A percentile compares a stretch with the other conserved stretches of the same genome.
phyloP scores from a whole-genome alignment of 1,140 invertebrate genomes.

The Chelonus insularis region DNA sequence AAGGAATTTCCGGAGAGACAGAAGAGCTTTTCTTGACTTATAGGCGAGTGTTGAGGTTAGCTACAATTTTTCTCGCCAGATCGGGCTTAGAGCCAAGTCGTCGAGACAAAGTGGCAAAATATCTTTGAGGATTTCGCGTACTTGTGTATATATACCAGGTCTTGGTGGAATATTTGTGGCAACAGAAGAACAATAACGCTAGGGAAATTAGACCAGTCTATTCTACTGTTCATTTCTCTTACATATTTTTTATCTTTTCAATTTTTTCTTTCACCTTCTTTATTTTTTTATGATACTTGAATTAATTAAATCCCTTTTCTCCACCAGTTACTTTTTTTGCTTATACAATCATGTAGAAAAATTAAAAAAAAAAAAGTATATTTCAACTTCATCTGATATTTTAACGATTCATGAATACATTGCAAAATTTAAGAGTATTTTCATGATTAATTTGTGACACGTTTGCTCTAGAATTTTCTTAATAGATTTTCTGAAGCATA shows the following conservation, averaged over 20 bases:
- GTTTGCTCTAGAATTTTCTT: no score
- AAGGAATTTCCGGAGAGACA: conserved; percentile 8
- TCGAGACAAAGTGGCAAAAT: conserved; percentile 8
- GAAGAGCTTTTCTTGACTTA: conserved; percentile 5
- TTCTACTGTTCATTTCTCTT: neutral
- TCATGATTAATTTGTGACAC: no score
- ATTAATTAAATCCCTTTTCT: no score
- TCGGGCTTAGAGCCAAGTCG: conserved; percentile 11
- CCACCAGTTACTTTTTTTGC: no score
- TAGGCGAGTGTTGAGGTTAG: conserved; percentile 13
- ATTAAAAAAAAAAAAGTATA: no score
- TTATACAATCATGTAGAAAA: no score
- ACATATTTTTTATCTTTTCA: conserved; percentile 5
- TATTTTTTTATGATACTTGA: neutral
- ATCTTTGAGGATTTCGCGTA: neutral
- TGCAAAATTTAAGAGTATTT: no score
- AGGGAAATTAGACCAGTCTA: no score
- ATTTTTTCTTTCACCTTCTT: neutral
- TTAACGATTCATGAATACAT: no score
- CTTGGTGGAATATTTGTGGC: neutral
- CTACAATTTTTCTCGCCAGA: conserved; percentile 7
- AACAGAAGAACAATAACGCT: no score
- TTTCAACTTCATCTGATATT: no score
- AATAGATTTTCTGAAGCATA: no score
- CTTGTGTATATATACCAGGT: neutral